Evolutionary conservation across 1,140 invertebrate species (phyloP), one percentile per base, ranked within the genome.

Genomic region (Euwallacea fornicatus): DNA sequence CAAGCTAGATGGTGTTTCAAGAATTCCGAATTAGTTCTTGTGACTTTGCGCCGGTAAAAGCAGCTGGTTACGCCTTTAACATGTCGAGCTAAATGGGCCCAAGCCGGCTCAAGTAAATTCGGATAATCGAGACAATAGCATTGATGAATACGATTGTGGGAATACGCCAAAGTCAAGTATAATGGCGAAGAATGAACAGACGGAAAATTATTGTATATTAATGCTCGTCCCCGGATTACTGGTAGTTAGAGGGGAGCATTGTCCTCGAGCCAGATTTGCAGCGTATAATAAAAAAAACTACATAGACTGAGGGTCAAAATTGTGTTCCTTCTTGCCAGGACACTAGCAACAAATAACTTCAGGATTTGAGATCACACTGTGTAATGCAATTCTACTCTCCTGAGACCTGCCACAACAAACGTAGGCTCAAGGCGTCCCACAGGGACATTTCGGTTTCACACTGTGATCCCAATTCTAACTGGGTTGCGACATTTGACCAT

Each of bases 381-480:
- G 53, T 61, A 56, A 64, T 44, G 60, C 47, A 63, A 71, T 65
- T 71, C 9, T 58, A 53, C 7, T 68, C 70, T 61, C 65, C 46
- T 55, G 70, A n/a, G 70, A 21, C 42, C 55, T 7, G 55, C 64
- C 64, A 55, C 44, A 56, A 61, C 63, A 72, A 63, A 74, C 75
- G 56, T 72, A 63, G 70, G 70, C 73, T 76, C 73, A 77, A 76
- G 74, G 74, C 74, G 67, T 71, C 74, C 76, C 76, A 76, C 68
- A 61, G 76, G 76, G 76, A 77, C 75, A 75, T 78, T 76, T 78
- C 75, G 76, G 77, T 78, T 74, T 78, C 77, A 75, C 74, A 74
- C 71, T 74, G 74, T 75, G 75, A 76, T 76, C 77, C 74, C 76
- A 76, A 76, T 76, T 76, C 77, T 74, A 76, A 74, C 73, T 73